Evolutionary conservation across 2,888 invertebrate species (phyloP), one percentile per base, ranked within the genome.

Genomic region (Cyrtodaria siliqua): DNA sequence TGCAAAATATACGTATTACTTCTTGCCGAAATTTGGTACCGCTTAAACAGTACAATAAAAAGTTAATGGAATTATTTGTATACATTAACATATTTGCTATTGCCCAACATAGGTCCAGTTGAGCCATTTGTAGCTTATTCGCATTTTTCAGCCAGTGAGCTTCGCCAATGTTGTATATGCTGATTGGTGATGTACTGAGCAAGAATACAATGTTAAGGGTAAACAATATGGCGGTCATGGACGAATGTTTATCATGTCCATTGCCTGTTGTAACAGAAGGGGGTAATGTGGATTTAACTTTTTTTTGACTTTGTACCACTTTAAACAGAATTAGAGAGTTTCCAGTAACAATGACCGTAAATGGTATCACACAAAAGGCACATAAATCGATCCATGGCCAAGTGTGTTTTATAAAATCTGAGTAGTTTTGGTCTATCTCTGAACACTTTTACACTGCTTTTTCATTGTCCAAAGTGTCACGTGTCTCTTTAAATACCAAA

Each of bases 331-430:
- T 90, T 40, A 83, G 80, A 9, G 77, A 29, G 73, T 90, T 91
- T 12, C 87, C 89, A 26, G 83, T 52, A 9, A 89, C 66, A 27
- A 91, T 78, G 18, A 90, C 67, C 24, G 74, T 12, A 20, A 86
- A 87, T 1, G 91, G 91, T n/a, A 90, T 59, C 9, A 87, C 53
- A 55, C 84, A 86, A 72, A 84, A 89, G 8, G 83, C 70, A 47
- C 81, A 75, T n/a, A 89, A 71, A 77, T 91, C 91, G 27, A 91
- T 83, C 87, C 88, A 90, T 9, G 88, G 86, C 89, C 90, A 91
- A 14, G 79, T 59, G 2, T 72, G 24, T 14, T 24, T 26, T 26
- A 69, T 62, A 63, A 88, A 89, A 2, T 66, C 0, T 0, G 23
- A 9, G 61, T 88, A 89, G 0, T 59, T 69, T 0, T 63, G 18